Evolutionary conservation across 1,140 invertebrate genomes (phyloP).

Genomic region (Liolophura sinensis): DNA sequence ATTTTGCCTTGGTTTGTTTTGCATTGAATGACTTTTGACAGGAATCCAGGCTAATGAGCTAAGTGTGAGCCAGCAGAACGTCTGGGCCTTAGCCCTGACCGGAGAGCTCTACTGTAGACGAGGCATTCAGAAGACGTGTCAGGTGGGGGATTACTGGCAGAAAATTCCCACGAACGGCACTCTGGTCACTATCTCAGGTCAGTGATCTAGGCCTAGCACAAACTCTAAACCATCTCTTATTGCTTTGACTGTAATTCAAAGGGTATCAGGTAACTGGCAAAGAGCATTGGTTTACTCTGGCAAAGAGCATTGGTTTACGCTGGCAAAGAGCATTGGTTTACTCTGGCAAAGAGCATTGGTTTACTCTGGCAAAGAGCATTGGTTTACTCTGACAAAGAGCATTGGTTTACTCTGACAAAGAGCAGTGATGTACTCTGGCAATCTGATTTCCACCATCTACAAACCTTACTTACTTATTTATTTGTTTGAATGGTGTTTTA

Average conservation of each 20-base stretch:
- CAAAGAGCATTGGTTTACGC: too few relatives aligned
- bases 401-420: too few relatives aligned
- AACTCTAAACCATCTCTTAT: background rate
- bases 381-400: too few relatives aligned
- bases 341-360: too few relatives aligned
- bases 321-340: too few relatives aligned
- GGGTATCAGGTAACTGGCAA: too few relatives aligned
- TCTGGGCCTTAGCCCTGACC: conserved; percentile 61
- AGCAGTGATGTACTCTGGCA: too few relatives aligned
- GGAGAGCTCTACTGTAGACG: conserved; percentile 61
- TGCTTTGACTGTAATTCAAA: background rate
- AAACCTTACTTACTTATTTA: too few relatives aligned
- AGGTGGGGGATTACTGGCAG: conserved; percentile 65
- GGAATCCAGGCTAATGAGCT: conserved; percentile 62
- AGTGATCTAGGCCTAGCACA: background rate
- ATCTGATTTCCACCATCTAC: too few relatives aligned
- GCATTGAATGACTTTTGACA: conserved; percentile 17
- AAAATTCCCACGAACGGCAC: conserved; percentile 60
- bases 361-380: too few relatives aligned
- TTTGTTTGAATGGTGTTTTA: too few relatives aligned
- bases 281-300: too few relatives aligned
- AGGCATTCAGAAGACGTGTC: conserved; percentile 61
- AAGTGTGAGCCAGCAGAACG: conserved; percentile 60
- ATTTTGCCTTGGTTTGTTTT: background rate
- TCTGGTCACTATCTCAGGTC: conserved; percentile 29